Percentiles rank a stretch among this genome's conserved stretches.
These are phyloP conservation scores for Cremastinae sp. DNA, from an alignment of 2,888 invertebrate genomes.

Conservation along the genomic window DNA sequence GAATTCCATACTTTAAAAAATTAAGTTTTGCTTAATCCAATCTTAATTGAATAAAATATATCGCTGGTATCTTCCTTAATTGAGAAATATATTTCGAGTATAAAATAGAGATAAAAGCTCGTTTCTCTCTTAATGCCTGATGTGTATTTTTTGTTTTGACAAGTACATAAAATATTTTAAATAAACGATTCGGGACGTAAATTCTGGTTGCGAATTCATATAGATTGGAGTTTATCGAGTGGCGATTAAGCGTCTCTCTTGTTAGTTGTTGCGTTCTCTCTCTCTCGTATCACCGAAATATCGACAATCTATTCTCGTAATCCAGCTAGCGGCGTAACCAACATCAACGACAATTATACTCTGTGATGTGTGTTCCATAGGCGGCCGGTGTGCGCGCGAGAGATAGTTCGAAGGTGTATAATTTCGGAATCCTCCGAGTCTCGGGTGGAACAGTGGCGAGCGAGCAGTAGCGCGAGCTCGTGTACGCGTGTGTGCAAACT, in stretches of 20 bases:
- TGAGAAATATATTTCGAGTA: too few species aligned
- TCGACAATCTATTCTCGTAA: slow-evolving; percentile 53
- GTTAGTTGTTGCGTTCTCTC: not conserved
- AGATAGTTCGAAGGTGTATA: slow-evolving; percentile 56
- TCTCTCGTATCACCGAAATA: slow-evolving; percentile 25
- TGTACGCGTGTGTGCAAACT: slow-evolving; percentile 7
- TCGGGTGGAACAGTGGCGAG: not conserved
- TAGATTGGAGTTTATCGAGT: too few species aligned
- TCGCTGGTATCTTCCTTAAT: too few species aligned
- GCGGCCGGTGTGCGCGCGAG: slow-evolving; percentile 25
- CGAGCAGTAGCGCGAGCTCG: not conserved
- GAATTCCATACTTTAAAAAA: too few species aligned
- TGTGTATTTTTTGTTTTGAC: too few species aligned
- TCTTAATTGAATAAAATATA: too few species aligned
- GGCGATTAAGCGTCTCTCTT: not conserved
- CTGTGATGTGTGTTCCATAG: not conserved
- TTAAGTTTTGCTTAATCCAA: too few species aligned
- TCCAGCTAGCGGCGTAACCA: slow-evolving; percentile 25
- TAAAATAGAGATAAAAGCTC: too few species aligned
- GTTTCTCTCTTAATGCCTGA: too few species aligned
- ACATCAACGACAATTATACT: slow-evolving; percentile 47
- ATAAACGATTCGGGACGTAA: too few species aligned
- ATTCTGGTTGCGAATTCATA: not conserved
- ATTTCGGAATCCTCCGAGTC: slow-evolving; percentile 56
- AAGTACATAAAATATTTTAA: too few species aligned